Evolutionary conservation across 1,140 invertebrate species (phyloP), one percentile per base, ranked within the genome.

Genomic region (Euwallacea similis): DNA sequence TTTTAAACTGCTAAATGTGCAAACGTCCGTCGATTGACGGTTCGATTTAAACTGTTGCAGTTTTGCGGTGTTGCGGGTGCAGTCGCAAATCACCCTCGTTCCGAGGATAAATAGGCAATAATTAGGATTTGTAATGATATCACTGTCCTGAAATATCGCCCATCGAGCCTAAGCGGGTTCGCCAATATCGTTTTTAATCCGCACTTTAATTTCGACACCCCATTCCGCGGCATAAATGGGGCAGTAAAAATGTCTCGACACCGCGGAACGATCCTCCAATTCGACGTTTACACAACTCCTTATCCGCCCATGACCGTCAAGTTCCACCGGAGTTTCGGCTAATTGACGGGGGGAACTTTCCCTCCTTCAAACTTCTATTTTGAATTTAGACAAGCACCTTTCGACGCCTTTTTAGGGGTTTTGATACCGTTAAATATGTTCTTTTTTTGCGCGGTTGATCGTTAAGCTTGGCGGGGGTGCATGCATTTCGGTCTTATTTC

Each of bases 131-230:
- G 21, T 33, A 33, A 33, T 33, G 21, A 33, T 33, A 33, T 33
- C 21, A 33, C 21, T 33, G 21, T 33, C 21, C 21, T 33, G 21
- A 33, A 33, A 33, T 33, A 33, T 33, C 21, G 21, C 21, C 21
- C 21, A 33, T 33, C 21, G 21, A 33, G 21, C 21, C 21, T 33
- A 80, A 74, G 73, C 75, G 77, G 74, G 72, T 56, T 13, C 9
- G 46, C 21, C 46, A 10, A 50, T 11, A 11, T 50, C 13, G 46
- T 50, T 50, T 50, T 13, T 13, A 69, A 69, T 62, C 67, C 60
- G 47, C 43, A 61, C 58, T 69, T 69, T 69, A 61, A 69, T 69
- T 69, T 69, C 67, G 67, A 61, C 67, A 69, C 67, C 67, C 58
- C 58, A 69, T 69, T 69, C 59, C 59, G 10, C 50, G 46, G 67